Conservation (phyloP, 2,888 invertebrate genomes). For the Serrognathus titanus region DNA sequence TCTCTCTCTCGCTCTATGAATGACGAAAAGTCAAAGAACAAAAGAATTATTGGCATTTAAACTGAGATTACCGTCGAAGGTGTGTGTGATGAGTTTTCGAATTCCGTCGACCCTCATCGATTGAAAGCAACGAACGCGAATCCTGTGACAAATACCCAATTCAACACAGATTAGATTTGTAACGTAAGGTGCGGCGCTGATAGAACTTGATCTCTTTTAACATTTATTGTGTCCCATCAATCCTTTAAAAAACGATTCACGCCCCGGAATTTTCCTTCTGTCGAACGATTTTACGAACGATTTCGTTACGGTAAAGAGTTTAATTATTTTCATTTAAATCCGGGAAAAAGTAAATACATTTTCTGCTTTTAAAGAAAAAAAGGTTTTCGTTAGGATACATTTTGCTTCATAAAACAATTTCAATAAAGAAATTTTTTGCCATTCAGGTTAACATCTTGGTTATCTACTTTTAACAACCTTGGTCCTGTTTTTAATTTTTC, state of each 20-base stretch:
- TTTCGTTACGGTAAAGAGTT: too few species aligned
- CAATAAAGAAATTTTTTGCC: too few species aligned
- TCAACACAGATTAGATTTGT: constrained; percentile 27
- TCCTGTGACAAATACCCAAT: constrained; percentile 26
- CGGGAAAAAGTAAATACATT: constrained; percentile 1
- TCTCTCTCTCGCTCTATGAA: constrained; percentile 27
- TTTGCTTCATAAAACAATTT: too few species aligned
- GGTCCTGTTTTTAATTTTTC: too few species aligned
- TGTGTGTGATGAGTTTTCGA: constrained; percentile 16
- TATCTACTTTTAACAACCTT: too few species aligned
- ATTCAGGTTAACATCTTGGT: too few species aligned
- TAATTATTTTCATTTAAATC: too few species aligned
- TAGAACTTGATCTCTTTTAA: constrained; percentile 17
- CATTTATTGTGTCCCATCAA: constrained; percentile 15
- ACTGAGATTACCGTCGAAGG: constrained; percentile 31
- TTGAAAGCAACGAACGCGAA: constrained; percentile 3
- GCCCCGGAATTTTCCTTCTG: too few species aligned
- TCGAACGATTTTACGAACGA: too few species aligned
- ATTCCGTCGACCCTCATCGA: constrained; percentile 5
- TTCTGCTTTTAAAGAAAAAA: too few species aligned
- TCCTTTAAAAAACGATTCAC: too few species aligned
- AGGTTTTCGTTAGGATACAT: too few species aligned
- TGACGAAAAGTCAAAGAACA: constrained; percentile 27
- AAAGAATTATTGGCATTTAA: constrained; percentile 36
- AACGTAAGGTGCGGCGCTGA: constrained; percentile 17